Percentiles rank a stretch among this genome's conserved stretches.
These are phyloP conservation scores for Apodemia hepburni DNA, from an alignment of 2,888 invertebrate genomes.

Conservation along the genomic window DNA sequence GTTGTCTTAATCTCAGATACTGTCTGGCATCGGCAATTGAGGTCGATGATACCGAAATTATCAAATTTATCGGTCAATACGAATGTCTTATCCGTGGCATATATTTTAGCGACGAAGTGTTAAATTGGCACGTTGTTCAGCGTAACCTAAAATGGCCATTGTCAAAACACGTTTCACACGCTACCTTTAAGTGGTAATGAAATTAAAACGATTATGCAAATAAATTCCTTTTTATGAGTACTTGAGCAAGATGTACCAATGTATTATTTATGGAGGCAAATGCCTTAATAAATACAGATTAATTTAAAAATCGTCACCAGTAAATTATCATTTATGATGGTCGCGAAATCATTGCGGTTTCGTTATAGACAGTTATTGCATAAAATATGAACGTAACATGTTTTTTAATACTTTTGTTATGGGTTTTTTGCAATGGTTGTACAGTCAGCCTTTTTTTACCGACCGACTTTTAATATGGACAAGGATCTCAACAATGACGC, in stretches of 20 bases:
- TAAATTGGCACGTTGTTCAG: slow-evolving; percentile 3
- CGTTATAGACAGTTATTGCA: slow-evolving; percentile 50
- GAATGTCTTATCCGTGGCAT: slow-evolving; percentile 9
- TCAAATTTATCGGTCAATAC: slow-evolving; percentile 12
- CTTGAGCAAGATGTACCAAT: slow-evolving; percentile 14
- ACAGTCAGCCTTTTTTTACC: background rate
- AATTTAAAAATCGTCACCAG: slow-evolving; percentile 8
- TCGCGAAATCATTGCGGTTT: slow-evolving; percentile 32
- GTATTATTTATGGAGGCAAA: slow-evolving; percentile 12
- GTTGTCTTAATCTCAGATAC: slow-evolving; percentile 3
- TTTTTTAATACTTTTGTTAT: slow-evolving; percentile 11
- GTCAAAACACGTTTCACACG: slow-evolving; percentile 5
- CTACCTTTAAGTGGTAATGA: slow-evolving; percentile 2
- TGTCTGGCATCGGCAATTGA: slow-evolving; percentile 4
- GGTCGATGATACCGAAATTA: slow-evolving; percentile 12
- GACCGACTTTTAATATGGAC: background rate
- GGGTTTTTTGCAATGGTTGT: background rate
- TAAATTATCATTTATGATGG: slow-evolving; percentile 12
- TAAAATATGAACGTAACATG: slow-evolving; percentile 40
- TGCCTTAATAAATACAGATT: slow-evolving; percentile 13
- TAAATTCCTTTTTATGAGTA: slow-evolving; percentile 6
- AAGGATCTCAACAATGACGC: background rate
- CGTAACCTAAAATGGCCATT: slow-evolving; percentile 5
- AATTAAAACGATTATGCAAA: slow-evolving; percentile 14
- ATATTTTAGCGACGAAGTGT: slow-evolving; percentile 7